These are phyloP conservation scores for Stomatorhinus walkeri DNA, from an alignment of 2,797 vertebrate species.

Conservation along the genomic window DNA sequence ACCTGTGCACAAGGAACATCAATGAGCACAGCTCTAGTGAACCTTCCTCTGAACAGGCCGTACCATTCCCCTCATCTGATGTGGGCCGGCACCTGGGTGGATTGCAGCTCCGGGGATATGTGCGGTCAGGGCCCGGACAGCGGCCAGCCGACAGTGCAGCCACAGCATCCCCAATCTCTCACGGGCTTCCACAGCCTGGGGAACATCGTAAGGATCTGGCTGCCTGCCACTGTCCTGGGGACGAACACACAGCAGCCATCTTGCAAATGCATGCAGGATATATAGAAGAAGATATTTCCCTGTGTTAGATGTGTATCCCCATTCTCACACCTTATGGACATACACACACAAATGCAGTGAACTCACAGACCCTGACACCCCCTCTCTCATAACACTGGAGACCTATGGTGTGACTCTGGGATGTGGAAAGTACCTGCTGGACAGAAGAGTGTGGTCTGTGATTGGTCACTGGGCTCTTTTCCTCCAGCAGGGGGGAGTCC, in stretches of 20 bases:
- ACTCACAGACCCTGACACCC: not conserved
- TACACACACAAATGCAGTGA: not conserved
- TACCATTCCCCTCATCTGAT: not conserved
- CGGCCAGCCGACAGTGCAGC: slow-evolving; percentile 67
- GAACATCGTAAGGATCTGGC: slow-evolving; percentile 32
- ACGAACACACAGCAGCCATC: not conserved
- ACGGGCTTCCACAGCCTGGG: slow-evolving; percentile 52
- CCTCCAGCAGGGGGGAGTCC: slow-evolving; percentile 57
- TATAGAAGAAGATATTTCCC: not conserved
- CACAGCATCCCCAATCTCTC: slow-evolving; percentile 68
- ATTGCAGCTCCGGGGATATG: slow-evolving; percentile 51
- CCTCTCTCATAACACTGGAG: not conserved
- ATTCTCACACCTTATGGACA: not conserved
- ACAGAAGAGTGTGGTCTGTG: not conserved
- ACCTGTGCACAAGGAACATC: slow-evolving; percentile 49
- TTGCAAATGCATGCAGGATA: not conserved
- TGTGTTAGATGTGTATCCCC: not conserved
- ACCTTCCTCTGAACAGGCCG: not conserved
- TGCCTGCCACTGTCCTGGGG: slow-evolving; percentile 29
- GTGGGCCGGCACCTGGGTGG: slow-evolving; percentile 42
- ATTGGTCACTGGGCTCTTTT: not conserved
- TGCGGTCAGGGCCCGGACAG: slow-evolving; percentile 59
- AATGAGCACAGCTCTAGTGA: not conserved
- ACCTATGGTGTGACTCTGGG: not conserved
- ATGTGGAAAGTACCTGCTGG: slow-evolving; percentile 33